Conservation (phyloP, 1,140 invertebrate genomes). For the Copidosoma floridanum region DNA sequence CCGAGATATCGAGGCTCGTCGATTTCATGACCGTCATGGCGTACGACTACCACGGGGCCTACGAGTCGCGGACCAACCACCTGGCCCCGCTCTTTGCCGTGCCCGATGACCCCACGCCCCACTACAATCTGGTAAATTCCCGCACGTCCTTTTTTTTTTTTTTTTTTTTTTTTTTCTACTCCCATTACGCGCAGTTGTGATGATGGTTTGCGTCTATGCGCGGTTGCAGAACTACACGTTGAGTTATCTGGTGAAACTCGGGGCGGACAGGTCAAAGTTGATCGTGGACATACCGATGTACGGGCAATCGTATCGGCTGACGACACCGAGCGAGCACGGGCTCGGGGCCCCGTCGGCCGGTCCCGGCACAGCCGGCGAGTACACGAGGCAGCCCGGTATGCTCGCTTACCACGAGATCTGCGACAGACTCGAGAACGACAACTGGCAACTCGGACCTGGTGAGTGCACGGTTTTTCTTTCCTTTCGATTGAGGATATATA, state of each 20-base stretch:
- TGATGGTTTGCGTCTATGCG: background rate
- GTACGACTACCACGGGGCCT: slow-evolving; percentile 86
- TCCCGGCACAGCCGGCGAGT: slow-evolving; percentile 76
- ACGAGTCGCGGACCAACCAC: slow-evolving; percentile 79
- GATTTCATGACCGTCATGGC: slow-evolving; percentile 88
- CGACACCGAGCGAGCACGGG: slow-evolving; percentile 51
- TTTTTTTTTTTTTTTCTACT: no score
- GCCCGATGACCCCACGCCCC: slow-evolving; percentile 64
- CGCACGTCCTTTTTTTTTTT: no score
- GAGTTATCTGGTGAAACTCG: slow-evolving; percentile 69
- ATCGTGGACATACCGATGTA: slow-evolving; percentile 86
- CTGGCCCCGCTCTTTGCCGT: slow-evolving; percentile 74
- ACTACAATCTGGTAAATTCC: slow-evolving; percentile 74
- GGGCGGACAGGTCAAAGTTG: slow-evolving; percentile 77
- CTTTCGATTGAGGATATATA: background rate
- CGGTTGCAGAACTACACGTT: slow-evolving; percentile 72
- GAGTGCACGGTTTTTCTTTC: background rate
- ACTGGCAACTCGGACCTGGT: slow-evolving; percentile 44
- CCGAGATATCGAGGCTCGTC: slow-evolving; percentile 64
- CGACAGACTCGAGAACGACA: slow-evolving; percentile 61
- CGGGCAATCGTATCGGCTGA: slow-evolving; percentile 79
- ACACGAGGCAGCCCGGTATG: slow-evolving; percentile 86
- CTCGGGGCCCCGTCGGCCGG: slow-evolving; percentile 60
- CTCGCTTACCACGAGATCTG: slow-evolving; percentile 88
- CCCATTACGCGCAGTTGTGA: background rate